Evolutionary conservation across 1,140 invertebrate species (phyloP), one percentile per base, ranked within the genome.

Genomic region (Cyphomyrmex costatus): DNA sequence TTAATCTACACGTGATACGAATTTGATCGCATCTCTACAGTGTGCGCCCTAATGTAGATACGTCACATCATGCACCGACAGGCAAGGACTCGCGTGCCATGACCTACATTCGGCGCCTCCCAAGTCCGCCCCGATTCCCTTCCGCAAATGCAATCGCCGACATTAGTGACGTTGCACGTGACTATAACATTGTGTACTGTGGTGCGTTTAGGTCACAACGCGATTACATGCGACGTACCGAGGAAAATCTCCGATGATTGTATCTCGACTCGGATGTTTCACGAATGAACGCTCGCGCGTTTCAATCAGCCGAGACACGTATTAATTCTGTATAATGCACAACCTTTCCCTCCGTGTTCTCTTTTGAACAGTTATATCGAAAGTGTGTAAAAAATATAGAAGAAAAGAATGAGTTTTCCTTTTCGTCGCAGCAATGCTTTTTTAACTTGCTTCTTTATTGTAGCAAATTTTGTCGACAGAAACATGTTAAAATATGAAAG

Each of bases 71-170:
- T 63, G 33, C 71, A 51, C 53, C 65, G 42, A 73, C 21, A 65
- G 33, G 12, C 86, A 61, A 88, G 86, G 86, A 84, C 63, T 36
- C 70, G n/a, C 0, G 70, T 87, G 46, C 86, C 87, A 61, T 88
- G 87, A 83, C 88, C 88, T 49, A 89, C 51, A 88, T 89, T 65
- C 49, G 4, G 2, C 73, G 82, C 42, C 33, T 61, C 56, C 68
- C 70, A 14, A 74, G 56, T 63, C 61, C 27, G 60, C 16, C 71
- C 80, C 24, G 80, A 66, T 85, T 85, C 58, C 73, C 80, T 85
- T 36, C 68, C 65, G 79, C 33, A 85, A 88, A 85, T 65, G 65
- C 27, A 71, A 88, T 88, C 86, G 65, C 49, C 56, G 53, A 82
- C 53, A 60, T 85, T 85, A 77, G 24, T 33, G 61, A 5, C 65